phyloP scores from a whole-genome alignment of 1,140 invertebrate genomes.

The Drosophila kanapiae region DNA sequence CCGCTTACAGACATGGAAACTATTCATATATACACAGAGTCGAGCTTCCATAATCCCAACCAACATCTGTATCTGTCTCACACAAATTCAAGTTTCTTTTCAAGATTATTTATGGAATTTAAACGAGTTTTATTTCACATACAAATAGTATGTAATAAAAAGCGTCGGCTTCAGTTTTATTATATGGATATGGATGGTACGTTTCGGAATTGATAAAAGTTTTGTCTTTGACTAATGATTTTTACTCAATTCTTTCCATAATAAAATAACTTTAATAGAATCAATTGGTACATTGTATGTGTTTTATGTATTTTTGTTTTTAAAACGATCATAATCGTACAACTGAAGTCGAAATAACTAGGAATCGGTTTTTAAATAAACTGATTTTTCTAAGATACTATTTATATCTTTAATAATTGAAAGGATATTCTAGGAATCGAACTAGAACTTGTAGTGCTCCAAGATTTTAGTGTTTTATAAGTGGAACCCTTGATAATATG shows the following conservation, averaged over 20 bases:
- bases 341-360: neutral
- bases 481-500: no score
- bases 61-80: conserved; percentile 37
- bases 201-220: conserved; percentile 3
- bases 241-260: neutral
- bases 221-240: neutral
- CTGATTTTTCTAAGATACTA: no score
- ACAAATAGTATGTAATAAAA: conserved; percentile 36
- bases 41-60: conserved; percentile 35
- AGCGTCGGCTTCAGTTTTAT: conserved; percentile 11
- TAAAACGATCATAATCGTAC: neutral
- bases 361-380: no score
- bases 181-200: neutral
- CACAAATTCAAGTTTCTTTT: conserved; percentile 40
- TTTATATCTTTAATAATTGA: neutral
- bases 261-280: neutral
- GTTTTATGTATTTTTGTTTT: neutral
- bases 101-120: conserved; percentile 39
- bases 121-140: conserved; percentile 44
- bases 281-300: no score
- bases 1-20: conserved; percentile 50
- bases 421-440: neutral
- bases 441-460: neutral
- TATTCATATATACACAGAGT: conserved; percentile 38
- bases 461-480: neutral